A percentile compares a stretch with the other conserved stretches of the same genome.
These are phyloP conservation scores for Acanthornis magna DNA, from an alignment of 2,797 vertebrate genomes.

Conservation along the genomic window DNA sequence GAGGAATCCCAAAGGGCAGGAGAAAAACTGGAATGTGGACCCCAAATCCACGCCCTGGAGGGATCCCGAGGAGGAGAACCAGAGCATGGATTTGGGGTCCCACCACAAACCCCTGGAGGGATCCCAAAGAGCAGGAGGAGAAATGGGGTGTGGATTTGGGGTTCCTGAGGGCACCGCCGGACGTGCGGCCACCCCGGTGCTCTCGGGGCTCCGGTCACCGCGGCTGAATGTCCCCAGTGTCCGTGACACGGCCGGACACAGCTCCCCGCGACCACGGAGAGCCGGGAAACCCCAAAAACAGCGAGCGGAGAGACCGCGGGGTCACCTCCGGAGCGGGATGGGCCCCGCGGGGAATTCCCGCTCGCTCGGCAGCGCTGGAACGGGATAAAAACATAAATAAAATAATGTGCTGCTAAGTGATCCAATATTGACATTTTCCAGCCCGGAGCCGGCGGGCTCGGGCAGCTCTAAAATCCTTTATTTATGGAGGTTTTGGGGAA, in stretches of 20 bases:
- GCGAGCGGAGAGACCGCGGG: background rate
- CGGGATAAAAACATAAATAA: background rate
- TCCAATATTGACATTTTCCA: background rate
- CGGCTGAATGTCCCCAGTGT: constrained; percentile 10
- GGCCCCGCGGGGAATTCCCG: background rate
- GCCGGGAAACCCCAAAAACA: background rate
- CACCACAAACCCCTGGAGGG: background rate
- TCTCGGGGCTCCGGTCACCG: accelerated
- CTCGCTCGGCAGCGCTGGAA: background rate
- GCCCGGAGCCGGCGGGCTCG: background rate
- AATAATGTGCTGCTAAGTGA: background rate
- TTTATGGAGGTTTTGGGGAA: background rate
- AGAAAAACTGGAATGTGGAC: accelerated
- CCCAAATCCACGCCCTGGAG: no score
- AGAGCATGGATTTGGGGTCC: background rate
- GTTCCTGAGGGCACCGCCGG: background rate
- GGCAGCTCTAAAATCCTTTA: background rate
- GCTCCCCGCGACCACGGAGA: background rate
- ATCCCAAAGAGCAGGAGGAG: background rate
- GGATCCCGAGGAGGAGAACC: background rate
- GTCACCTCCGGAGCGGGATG: background rate
- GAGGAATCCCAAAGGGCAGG: background rate
- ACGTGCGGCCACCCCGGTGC: background rate
- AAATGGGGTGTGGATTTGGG: accelerated
- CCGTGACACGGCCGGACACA: background rate